phyloP scores from a whole-genome alignment of 2,113 vertebrate species.

The Ariopsis seemanni region DNA sequence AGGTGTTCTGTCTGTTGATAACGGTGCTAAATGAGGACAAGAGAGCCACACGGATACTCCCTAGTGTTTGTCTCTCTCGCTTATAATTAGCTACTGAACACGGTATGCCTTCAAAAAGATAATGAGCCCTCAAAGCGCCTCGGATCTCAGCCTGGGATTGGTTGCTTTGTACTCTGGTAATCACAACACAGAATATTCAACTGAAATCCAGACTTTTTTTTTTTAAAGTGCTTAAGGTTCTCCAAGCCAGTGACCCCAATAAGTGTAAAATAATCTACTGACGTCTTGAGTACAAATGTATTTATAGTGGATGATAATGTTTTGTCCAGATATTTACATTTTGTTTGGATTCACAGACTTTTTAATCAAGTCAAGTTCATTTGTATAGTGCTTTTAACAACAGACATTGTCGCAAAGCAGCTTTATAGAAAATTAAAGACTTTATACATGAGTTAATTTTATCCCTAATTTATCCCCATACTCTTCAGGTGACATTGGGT shows the following conservation, averaged over 20 bases:
- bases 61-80: constrained; percentile 23
- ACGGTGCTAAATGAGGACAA: not conserved
- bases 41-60: constrained; percentile 21
- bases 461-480: too few relatives aligned
- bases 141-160: not conserved
- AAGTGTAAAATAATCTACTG: not conserved
- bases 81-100: constrained; percentile 35
- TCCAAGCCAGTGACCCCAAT: not conserved
- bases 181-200: constrained; percentile 1
- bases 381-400: too few relatives aligned
- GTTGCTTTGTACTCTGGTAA: not conserved
- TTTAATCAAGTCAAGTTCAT: too few relatives aligned
- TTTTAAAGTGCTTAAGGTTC: not conserved
- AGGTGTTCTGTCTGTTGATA: constrained; percentile 34
- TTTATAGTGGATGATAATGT: not conserved
- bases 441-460: too few relatives aligned
- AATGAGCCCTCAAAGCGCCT: constrained; percentile 19
- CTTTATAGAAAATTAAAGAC: too few relatives aligned
- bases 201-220: not conserved
- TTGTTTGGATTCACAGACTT: not conserved
- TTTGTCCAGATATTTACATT: not conserved
- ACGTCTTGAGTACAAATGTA: not conserved
- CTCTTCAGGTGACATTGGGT: too few relatives aligned
- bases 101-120: constrained; percentile 16
- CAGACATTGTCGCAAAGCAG: too few relatives aligned